Evolutionary conservation across 2,113 vertebrate genomes (phyloP), one percentile per base, ranked within the genome.

Genomic region (Trachemys scripta): DNA sequence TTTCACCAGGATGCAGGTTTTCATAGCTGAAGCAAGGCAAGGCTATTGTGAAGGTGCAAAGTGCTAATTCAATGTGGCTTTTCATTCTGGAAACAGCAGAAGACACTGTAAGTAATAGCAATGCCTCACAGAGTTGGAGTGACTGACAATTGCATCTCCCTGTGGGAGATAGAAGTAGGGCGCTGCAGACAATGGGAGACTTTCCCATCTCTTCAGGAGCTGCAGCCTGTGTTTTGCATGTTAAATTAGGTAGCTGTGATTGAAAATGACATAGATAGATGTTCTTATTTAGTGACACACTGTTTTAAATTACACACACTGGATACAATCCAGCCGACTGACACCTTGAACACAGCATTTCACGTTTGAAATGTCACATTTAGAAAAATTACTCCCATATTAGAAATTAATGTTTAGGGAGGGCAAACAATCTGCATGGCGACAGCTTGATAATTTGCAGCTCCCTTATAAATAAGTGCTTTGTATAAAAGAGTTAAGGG

Each of bases 201-300:
- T 1, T 95, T 95, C 93, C 90, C 84, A 50, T 80, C 38, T 78
- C 90, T 92, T 49, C 62, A 9, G 47, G 82, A 82, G 1, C 80
- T 1, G 38, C 88, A 93, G 24, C 94, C 95, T 94, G 95, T 84
- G 56, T 80, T 97, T 93, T 95, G 92, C 94, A 93, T 84, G 89
- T 91, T 62, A 62, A 96, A 86, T 93, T 4, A 53, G 85, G 93
- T 56, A 0, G 0, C 3, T 81, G 56, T 3, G 62, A 27, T 78
- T 80, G 93, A 94, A 86, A 96, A n/a, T 93, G 80, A 56, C 90
- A 85, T 1, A 11, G 90, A 1, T 80, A 89, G 0, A 22, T 72
- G 92, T 80, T 24, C 51, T 29, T 86, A 19, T 92, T 82, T 25
- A 16, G 92, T 95, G 96, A 95, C 96, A 96, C 82, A 6, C 38